Evolutionary conservation across 1,140 invertebrate species (phyloP).

Genomic region (Oryctes rhinoceros): DNA sequence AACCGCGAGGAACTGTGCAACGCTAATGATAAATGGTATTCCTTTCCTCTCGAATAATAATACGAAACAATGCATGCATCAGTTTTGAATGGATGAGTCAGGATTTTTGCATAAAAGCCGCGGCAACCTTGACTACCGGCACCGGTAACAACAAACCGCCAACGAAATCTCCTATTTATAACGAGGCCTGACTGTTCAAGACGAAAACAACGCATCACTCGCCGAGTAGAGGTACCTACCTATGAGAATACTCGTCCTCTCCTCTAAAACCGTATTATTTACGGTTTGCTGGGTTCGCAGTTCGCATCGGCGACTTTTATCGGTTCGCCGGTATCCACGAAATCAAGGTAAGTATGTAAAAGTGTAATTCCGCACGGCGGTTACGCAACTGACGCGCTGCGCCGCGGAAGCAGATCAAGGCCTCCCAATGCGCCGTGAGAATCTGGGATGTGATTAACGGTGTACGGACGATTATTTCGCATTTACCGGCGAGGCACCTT

Average conservation of each 20-base stretch:
- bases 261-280: neutral
- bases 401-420: slow-evolving; percentile 37
- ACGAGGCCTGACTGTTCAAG: neutral
- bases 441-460: slow-evolving; percentile 34
- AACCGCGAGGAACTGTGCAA: slow-evolving; percentile 8
- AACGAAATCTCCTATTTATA: slow-evolving; percentile 2
- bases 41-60: neutral
- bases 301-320: neutral
- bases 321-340: neutral
- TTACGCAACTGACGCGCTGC: slow-evolving; percentile 33
- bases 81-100: slow-evolving; percentile 18
- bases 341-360: slow-evolving; percentile 39
- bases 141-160: neutral
- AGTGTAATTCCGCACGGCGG: slow-evolving; percentile 37
- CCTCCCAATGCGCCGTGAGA: slow-evolving; percentile 10
- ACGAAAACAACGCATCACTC: too few species aligned
- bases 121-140: neutral
- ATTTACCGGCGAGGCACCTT: slow-evolving; percentile 2
- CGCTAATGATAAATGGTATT: neutral
- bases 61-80: slow-evolving; percentile 2
- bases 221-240: too few species aligned
- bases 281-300: slow-evolving; percentile 17
- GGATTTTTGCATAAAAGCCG: slow-evolving; percentile 5
- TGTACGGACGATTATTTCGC: neutral
- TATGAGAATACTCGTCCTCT: too few species aligned